Percentiles rank a stretch among this genome's conserved stretches.
Conservation (phyloP, 2,797 vertebrate genomes). For the Schizothorax lantsangensis region DNA sequence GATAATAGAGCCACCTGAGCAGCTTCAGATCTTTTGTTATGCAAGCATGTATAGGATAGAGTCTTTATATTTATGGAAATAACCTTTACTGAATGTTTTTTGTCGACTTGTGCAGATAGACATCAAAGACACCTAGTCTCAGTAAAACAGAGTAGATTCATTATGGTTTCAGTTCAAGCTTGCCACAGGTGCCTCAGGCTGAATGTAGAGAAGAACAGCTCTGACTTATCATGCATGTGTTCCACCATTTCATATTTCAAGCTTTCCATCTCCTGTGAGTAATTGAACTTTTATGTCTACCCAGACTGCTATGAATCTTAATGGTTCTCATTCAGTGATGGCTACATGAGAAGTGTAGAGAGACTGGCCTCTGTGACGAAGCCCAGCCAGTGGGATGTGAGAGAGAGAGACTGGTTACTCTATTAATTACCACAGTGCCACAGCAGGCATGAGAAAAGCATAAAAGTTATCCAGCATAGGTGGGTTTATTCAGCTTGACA, state of each 20-base stretch:
- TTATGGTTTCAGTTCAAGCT: conserved; percentile 10
- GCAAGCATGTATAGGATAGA: background rate
- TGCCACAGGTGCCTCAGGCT: conserved; percentile 6
- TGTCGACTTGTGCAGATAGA: background rate
- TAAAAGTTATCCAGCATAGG: background rate
- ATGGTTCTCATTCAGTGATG: conserved; percentile 9
- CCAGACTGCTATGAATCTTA: conserved; percentile 15
- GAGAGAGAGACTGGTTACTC: background rate
- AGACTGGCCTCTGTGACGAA: background rate
- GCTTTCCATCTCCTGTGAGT: conserved; percentile 15
- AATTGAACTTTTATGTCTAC: background rate
- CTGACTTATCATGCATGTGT: conserved; percentile 15
- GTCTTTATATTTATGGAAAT: conserved; percentile 14
- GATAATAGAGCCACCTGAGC: conserved; percentile 5
- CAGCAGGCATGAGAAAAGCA: background rate
- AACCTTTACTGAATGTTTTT: conserved; percentile 1
- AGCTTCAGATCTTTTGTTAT: conserved; percentile 1
- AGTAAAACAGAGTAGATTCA: background rate
- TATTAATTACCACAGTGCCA: background rate
- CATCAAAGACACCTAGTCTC: conserved; percentile 22
- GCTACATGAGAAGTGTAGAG: background rate
- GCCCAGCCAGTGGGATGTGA: background rate
- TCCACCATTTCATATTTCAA: background rate
- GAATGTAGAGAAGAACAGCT: conserved; percentile 3
- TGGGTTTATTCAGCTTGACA: conserved; percentile 4